A percentile compares a stretch with the other conserved stretches of the same genome.
Evolutionary conservation across 2,113 vertebrate genomes (phyloP).

Genomic region (Lamprologus ornatipinnis): DNA sequence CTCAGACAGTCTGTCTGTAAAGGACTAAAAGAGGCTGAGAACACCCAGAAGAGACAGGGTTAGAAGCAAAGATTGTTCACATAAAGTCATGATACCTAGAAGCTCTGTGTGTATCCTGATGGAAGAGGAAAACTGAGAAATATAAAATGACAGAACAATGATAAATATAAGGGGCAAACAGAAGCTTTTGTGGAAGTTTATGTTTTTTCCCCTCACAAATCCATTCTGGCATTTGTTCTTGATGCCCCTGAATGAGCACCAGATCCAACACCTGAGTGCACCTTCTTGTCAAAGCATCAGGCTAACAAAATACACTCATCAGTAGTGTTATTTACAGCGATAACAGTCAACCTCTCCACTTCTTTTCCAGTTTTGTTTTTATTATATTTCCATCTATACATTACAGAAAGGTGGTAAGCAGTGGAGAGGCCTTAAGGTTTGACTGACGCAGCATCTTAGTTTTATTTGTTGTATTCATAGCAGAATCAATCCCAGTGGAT

Average conservation of each 20-base stretch:
- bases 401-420: neutral
- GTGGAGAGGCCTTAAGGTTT: neutral
- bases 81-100: neutral
- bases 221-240: neutral
- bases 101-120: neutral
- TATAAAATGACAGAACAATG: neutral
- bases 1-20: constrained; percentile 6
- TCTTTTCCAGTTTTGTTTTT: neutral
- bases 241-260: neutral
- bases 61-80: neutral
- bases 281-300: neutral
- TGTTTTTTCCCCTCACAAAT: neutral
- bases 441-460: neutral
- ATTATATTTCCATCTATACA: neutral
- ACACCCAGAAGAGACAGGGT: neutral
- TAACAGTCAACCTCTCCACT: neutral
- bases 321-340: neutral
- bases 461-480: neutral
- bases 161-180: neutral
- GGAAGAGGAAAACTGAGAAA: neutral
- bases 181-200: neutral
- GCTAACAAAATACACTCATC: neutral
- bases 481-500: neutral
- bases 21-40: constrained; percentile 20
- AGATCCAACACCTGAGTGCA: neutral